Evolutionary conservation across 2,113 vertebrate genomes (phyloP), one percentile per base, ranked within the genome.

Genomic region (Falcunculus frontatus): DNA sequence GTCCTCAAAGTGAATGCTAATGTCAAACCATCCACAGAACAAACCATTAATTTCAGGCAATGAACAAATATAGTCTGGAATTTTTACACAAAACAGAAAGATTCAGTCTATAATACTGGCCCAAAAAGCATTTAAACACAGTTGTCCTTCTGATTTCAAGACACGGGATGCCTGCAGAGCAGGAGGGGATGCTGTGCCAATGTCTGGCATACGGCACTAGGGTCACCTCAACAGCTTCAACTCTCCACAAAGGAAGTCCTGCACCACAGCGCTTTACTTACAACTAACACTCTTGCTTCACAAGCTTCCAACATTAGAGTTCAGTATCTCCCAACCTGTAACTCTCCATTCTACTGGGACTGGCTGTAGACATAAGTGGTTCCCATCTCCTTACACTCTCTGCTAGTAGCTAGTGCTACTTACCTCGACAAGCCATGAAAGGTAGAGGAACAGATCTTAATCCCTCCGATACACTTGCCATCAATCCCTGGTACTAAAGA

Each of bases 161-260:
- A 80, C 1, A 4, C 17, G 30, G 55, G 69, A 87, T n/a, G 25
- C n/a, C 11, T 41, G 53, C 52, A 87, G 78, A 75, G 39, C 1
- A 0, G 19, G n/a, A 57, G 69, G 8, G 53, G 42, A 64, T 1
- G 3, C 25, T 44, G 27, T 5, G 1, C 23, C 63, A 39, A 1
- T 5, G 17, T 30, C 44, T 10, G 41, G 33, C 25, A 42, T 5
- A 27, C 0, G 14, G 72, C 57, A 80, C 7, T 7, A 37, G 1
- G 4, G 55, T 37, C 72, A 83, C 27, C n/a, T 73, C 62, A 39
- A 46, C 52, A 57, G 60, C 64, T 47, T 65, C 49, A 81, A 3
- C 10, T 41, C 30, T 56, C 44, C 83, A 83, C 6, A 22, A 8
- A 41, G 13, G 35, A 91, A 75, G 25, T 56, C 49, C 49, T 42